These are phyloP conservation scores for Halcyon leucocephala DNA, from an alignment of 2,797 vertebrate species.

Conservation along the genomic window DNA sequence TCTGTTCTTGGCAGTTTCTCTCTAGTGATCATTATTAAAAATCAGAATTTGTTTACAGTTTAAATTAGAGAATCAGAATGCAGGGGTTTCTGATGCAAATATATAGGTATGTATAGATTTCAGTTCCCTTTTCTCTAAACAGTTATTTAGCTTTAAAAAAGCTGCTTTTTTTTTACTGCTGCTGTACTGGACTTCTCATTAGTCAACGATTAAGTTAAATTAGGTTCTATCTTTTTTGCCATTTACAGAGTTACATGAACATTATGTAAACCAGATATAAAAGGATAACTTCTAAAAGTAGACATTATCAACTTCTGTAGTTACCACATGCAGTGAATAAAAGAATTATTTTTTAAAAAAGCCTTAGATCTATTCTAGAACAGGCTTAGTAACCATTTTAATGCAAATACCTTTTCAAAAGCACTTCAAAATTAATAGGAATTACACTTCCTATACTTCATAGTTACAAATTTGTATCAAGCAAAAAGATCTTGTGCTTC, in stretches of 20 bases:
- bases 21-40: conserved; percentile 14
- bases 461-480: neutral
- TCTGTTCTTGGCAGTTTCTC: conserved; percentile 8
- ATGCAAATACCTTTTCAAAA: neutral
- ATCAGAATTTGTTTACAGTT: conserved; percentile 9
- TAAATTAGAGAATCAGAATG: neutral
- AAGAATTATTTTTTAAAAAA: fast-evolving
- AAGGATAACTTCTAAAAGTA: neutral
- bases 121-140: neutral
- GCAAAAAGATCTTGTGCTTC: neutral
- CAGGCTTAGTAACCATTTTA: neutral
- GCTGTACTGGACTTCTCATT: neutral
- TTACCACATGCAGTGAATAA: neutral
- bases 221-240: neutral
- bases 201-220: neutral
- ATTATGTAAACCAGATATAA: neutral
- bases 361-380: neutral
- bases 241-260: neutral
- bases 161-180: neutral
- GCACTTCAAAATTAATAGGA: neutral
- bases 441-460: neutral
- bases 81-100: neutral
- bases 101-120: neutral
- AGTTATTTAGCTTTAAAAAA: neutral
- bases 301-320: neutral